Conservation (phyloP, 2,888 invertebrate genomes). For the Caenorhabditis wallacei region DNA sequence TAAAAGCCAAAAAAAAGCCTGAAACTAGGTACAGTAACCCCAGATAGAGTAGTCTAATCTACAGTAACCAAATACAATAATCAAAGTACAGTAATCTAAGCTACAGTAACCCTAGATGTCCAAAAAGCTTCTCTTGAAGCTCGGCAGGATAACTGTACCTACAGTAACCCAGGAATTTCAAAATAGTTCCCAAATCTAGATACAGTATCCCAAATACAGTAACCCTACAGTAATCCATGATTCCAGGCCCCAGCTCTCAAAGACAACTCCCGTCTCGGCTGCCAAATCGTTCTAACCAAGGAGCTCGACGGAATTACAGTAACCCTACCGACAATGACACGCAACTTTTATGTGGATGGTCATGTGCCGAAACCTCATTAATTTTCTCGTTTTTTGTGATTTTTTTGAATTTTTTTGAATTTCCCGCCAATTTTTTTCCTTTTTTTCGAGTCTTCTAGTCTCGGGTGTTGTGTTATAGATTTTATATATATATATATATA, state of each 20-base stretch:
- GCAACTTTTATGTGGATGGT: slow-evolving; percentile 98
- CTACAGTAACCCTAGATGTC: no score
- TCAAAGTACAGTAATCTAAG: no score
- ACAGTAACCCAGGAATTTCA: no score
- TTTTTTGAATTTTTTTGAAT: slow-evolving; percentile 8
- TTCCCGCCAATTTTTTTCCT: slow-evolving; percentile 2
- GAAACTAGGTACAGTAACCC: no score
- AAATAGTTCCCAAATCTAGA: no score
- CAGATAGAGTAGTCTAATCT: no score
- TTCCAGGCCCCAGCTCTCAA: slow-evolving; percentile 92
- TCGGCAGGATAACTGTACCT: no score
- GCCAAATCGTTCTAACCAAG: slow-evolving; percentile 92
- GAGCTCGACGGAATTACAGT: slow-evolving; percentile 92
- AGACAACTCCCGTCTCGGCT: slow-evolving; percentile 95
- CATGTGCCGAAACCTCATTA: slow-evolving; percentile 96
- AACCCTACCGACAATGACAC: slow-evolving; percentile 91
- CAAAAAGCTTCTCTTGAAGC: no score
- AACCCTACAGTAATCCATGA: not conserved
- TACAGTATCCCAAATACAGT: no score
- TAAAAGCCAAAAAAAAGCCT: no score
- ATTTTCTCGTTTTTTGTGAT: slow-evolving; percentile 53
- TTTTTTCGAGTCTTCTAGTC: slow-evolving; percentile 5
- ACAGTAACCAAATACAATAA: no score
- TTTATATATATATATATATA: no score
- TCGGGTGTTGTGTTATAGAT: slow-evolving; percentile 30